A percentile compares a stretch with the other conserved stretches of the same genome.
Conservation (phyloP, 2,888 invertebrate species). For the Epirrhoe tristata region DNA sequence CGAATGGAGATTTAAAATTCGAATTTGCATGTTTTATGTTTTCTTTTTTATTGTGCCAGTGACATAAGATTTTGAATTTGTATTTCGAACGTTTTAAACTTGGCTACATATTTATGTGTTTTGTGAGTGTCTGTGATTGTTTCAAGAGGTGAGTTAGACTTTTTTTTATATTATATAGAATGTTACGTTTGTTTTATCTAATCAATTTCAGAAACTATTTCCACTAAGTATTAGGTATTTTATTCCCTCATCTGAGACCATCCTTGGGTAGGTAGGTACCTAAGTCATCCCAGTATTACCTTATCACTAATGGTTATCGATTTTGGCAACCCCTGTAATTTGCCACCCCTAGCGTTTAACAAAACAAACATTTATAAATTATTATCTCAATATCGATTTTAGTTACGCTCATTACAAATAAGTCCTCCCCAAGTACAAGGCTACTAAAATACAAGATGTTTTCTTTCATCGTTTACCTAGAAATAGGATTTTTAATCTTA, state of each 20-base stretch:
- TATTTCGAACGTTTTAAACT: slow-evolving; percentile 6
- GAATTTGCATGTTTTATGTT: slow-evolving; percentile 44
- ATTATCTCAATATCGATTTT: neutral
- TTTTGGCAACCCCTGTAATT: slow-evolving; percentile 47
- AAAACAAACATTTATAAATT: slow-evolving; percentile 39
- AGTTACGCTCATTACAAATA: neutral
- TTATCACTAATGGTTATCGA: slow-evolving; percentile 45
- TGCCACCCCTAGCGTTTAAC: slow-evolving; percentile 43
- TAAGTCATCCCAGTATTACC: neutral
- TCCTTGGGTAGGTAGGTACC: too few relatives aligned
- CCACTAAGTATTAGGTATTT: too few relatives aligned
- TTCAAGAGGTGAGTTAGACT: slow-evolving; percentile 8
- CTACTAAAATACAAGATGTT: too few relatives aligned
- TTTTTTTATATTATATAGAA: too few relatives aligned
- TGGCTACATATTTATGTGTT: slow-evolving; percentile 7
- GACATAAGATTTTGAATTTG: neutral
- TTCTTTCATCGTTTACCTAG: too few relatives aligned
- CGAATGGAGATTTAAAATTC: slow-evolving; percentile 31
- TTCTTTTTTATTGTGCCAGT: slow-evolving; percentile 24
- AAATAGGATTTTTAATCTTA: too few relatives aligned
- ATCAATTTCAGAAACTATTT: too few relatives aligned
- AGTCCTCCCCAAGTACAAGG: neutral
- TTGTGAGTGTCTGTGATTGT: slow-evolving; percentile 6
- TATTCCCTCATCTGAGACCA: neutral
- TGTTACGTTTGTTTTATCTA: too few relatives aligned